Percentiles rank a stretch among this genome's conserved stretches.
These are phyloP conservation scores for Acrossocheilus wenchowensis DNA, from an alignment of 2,797 vertebrate species.

Conservation along the genomic window DNA sequence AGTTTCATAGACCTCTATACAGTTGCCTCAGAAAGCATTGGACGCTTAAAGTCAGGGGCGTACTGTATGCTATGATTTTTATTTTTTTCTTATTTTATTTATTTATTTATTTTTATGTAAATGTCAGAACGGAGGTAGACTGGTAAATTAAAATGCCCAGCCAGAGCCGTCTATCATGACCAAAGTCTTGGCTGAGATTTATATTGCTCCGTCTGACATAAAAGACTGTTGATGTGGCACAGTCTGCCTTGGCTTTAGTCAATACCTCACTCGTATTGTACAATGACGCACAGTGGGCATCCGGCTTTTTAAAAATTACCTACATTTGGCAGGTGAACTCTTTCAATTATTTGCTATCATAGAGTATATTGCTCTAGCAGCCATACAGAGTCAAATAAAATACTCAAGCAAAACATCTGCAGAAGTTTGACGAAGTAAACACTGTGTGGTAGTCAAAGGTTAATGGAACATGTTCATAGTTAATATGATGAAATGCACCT, in stretches of 20 bases:
- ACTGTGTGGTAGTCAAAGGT: not conserved
- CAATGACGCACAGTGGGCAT: not conserved
- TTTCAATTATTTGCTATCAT: constrained; percentile 1
- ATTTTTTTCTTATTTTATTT: not conserved
- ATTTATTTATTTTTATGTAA: not conserved
- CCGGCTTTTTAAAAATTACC: constrained; percentile 2
- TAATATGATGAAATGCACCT: constrained; percentile 8
- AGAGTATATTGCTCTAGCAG: constrained; percentile 17
- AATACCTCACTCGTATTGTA: not conserved
- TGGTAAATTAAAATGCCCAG: not conserved
- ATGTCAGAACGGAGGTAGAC: not conserved
- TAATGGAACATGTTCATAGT: not conserved
- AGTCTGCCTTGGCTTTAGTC: constrained; percentile 8
- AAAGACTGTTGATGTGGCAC: constrained; percentile 15
- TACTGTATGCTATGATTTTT: not conserved
- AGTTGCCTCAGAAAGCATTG: not conserved
- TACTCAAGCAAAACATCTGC: not conserved
- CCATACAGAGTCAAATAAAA: not conserved
- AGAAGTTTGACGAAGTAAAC: not conserved
- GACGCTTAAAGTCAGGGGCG: not conserved
- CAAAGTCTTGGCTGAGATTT: constrained; percentile 20
- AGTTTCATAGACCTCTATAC: not conserved
- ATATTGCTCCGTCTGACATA: not conserved
- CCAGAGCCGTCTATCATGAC: not conserved
- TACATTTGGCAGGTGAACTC: constrained; percentile 9